phyloP scores from a whole-genome alignment of 2,888 invertebrate species.

The Pyrrhosoma nymphula region DNA sequence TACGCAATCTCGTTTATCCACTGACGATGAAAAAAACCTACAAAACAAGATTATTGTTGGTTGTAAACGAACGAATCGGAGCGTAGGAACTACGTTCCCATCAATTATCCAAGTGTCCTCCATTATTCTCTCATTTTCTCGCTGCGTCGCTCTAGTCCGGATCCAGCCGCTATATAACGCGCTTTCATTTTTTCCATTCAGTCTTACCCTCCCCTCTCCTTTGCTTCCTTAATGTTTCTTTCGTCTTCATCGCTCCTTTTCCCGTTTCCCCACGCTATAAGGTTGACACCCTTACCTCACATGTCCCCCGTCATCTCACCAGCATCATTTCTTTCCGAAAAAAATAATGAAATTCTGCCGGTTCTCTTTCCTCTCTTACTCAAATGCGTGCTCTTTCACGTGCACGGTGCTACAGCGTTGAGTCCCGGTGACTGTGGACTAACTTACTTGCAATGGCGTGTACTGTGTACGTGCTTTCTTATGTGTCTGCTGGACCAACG shows the following conservation, averaged over 20 bases:
- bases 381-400: background rate
- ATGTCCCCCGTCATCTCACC: background rate
- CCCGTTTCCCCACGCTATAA: background rate
- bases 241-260: background rate
- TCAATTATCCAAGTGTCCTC: constrained; percentile 15
- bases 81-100: background rate
- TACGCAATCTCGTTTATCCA: background rate
- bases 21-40: background rate
- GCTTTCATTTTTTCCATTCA: background rate
- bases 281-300: background rate
- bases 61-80: background rate
- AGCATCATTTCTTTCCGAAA: background rate
- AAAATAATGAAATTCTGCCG: background rate
- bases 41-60: background rate
- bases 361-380: background rate
- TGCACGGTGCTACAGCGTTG: background rate
- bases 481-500: background rate
- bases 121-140: constrained; percentile 19
- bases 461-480: background rate
- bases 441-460: background rate
- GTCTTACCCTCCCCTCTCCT: background rate
- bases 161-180: background rate
- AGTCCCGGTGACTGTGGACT: background rate
- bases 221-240: background rate
- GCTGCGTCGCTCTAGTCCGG: background rate